Percentiles rank a stretch among this genome's conserved stretches.
phyloP scores from a whole-genome alignment of 2,113 vertebrate species.

The Tapirus terrestris region DNA sequence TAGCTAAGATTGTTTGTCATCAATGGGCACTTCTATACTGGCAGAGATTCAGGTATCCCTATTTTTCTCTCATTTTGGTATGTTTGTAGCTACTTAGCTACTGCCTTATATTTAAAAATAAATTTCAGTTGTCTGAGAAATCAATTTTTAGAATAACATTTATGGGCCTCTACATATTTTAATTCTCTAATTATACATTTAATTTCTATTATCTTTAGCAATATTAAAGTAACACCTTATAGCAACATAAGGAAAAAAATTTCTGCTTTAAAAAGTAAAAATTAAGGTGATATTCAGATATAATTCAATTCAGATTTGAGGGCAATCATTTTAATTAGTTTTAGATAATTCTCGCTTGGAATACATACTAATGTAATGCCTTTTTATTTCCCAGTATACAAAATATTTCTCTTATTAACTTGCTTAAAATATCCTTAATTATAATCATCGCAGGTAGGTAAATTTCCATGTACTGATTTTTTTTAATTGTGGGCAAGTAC shows the following conservation, averaged over 20 bases:
- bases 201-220: constrained; percentile 4
- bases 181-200: constrained; percentile 15
- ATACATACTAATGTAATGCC: not conserved
- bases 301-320: not conserved
- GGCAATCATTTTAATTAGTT: not conserved
- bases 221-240: not conserved
- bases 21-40: not conserved
- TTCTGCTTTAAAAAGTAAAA: constrained; percentile 7
- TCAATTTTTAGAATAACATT: not conserved
- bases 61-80: constrained; percentile 11
- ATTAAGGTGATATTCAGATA: not conserved
- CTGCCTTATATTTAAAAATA: constrained; percentile 15
- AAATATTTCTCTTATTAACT: not conserved
- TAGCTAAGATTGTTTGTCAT: not conserved
- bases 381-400: not conserved
- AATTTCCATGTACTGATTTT: not conserved
- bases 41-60: not conserved
- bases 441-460: not conserved
- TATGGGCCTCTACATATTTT: not conserved
- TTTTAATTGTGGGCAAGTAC: not conserved
- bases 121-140: not conserved
- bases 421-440: not conserved
- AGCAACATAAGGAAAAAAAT: not conserved
- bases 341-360: not conserved
- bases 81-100: not conserved